Evolutionary conservation across 2,797 vertebrate genomes (phyloP).

Genomic region (Malacoctenus gilli): DNA sequence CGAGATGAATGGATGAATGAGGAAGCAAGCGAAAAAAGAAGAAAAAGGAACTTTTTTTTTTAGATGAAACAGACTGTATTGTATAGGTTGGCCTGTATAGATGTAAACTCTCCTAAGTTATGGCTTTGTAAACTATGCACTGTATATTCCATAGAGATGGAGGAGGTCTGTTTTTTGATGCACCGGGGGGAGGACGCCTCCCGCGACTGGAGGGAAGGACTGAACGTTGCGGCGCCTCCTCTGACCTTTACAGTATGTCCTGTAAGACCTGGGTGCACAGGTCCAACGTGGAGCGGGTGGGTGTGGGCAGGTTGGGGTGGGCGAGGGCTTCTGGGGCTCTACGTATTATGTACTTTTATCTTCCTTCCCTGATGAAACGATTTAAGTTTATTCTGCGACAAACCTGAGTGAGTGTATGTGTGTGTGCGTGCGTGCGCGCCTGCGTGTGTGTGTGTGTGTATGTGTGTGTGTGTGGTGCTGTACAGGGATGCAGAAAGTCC

Average conservation of each 20-base stretch:
- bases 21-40: conserved; percentile 31
- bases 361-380: conserved; percentile 53
- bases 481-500: conserved; percentile 70
- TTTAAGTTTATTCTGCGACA: conserved; percentile 51
- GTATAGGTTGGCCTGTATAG: conserved; percentile 77
- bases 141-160: conserved; percentile 80
- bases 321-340: not conserved
- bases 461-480: conserved; percentile 25
- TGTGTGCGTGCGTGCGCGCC: not conserved
- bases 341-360: conserved; percentile 61
- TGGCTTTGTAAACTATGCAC: conserved; percentile 88
- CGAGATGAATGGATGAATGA: conserved; percentile 11
- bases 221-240: conserved; percentile 13
- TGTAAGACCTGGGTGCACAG: conserved; percentile 17
- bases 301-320: too few species aligned
- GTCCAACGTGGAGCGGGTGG: conserved; percentile 19
- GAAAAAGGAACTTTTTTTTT: conserved; percentile 43
- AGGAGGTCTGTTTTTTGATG: conserved; percentile 74
- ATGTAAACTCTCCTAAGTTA: conserved; percentile 71
- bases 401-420: conserved; percentile 7
- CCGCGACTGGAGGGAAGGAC: conserved; percentile 38
- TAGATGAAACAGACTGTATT: conserved; percentile 63
- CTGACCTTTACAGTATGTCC: conserved; percentile 35
- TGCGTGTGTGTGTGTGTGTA: conserved; percentile 2
- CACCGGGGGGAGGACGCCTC: conserved; percentile 45